phyloP scores from a whole-genome alignment of 2,888 invertebrate genomes.

The Formica aserva region DNA sequence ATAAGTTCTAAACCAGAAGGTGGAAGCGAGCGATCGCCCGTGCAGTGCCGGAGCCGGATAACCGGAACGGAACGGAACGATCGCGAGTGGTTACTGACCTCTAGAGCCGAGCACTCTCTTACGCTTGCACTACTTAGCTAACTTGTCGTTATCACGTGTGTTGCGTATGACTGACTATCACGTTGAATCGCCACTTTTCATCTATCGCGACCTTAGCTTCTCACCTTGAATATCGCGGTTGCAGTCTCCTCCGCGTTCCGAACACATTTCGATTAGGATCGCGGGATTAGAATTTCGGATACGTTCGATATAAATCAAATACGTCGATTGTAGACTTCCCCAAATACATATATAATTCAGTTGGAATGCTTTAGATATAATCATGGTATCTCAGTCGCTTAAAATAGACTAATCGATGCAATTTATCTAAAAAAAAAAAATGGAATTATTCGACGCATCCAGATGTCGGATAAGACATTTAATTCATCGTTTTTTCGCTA shows the following conservation, averaged over 20 bases:
- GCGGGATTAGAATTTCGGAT: neutral
- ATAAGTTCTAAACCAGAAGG: conserved; percentile 59
- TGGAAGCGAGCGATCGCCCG: conserved; percentile 66
- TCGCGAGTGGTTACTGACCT: conserved; percentile 81
- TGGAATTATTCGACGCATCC: neutral
- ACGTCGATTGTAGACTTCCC: neutral
- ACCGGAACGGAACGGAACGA: conserved; percentile 81
- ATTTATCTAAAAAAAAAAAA: neutral
- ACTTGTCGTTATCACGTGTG: conserved; percentile 70
- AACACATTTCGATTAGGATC: neutral
- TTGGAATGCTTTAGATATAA: neutral
- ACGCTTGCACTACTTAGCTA: conserved; percentile 86
- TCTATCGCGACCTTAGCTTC: conserved; percentile 73
- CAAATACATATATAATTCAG: no score
- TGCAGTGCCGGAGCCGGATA: conserved; percentile 75
- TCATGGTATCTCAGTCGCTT: neutral
- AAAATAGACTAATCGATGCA: neutral
- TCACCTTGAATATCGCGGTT: conserved; percentile 75
- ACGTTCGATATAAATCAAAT: neutral
- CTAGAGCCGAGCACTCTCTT: conserved; percentile 81
- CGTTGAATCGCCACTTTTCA: conserved; percentile 73
- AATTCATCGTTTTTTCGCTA: neutral
- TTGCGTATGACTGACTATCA: conserved; percentile 50
- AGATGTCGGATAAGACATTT: neutral
- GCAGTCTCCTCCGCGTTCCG: neutral